phyloP scores from a whole-genome alignment of 2,888 invertebrate genomes.

The Pherbina coryleti region DNA sequence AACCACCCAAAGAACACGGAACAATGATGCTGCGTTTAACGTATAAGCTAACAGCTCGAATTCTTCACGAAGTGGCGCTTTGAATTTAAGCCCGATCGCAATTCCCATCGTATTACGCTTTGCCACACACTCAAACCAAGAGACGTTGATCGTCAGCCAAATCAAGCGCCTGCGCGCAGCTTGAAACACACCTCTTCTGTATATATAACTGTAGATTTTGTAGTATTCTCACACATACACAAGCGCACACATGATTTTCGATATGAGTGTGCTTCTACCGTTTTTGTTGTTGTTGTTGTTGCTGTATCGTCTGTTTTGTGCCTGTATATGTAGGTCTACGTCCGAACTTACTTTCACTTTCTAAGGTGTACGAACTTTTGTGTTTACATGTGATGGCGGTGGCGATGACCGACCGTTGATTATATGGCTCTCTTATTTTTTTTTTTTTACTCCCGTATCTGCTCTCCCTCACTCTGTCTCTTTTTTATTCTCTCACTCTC shows the following conservation, averaged over 20 bases:
- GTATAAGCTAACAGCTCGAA: not conserved
- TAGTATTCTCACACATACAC: slow-evolving; percentile 43
- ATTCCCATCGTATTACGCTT: slow-evolving; percentile 29
- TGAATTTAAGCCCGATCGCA: no score
- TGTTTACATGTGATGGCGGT: slow-evolving; percentile 58
- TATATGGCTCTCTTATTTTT: slow-evolving; percentile 28
- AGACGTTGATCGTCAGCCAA: not conserved
- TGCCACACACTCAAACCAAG: slow-evolving; percentile 15
- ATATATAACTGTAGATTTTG: slow-evolving; percentile 51
- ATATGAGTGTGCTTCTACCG: not conserved
- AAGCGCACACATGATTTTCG: slow-evolving; percentile 10
- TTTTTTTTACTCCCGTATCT: slow-evolving; percentile 17
- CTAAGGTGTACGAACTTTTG: slow-evolving; percentile 70
- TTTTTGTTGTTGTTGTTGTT: not conserved
- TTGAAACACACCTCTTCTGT: slow-evolving; percentile 30
- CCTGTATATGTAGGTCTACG: slow-evolving; percentile 69
- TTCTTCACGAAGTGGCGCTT: not conserved
- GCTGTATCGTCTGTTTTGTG: slow-evolving; percentile 2
- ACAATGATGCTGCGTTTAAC: not conserved
- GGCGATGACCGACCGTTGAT: slow-evolving; percentile 8
- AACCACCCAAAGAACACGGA: not conserved
- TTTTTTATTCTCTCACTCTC: slow-evolving; percentile 9
- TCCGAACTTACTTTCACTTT: slow-evolving; percentile 70
- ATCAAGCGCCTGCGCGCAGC: not conserved
- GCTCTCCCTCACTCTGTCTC: slow-evolving; percentile 31